A percentile compares a stretch with the other conserved stretches of the same genome.
These are phyloP conservation scores for Turdus rufiventris DNA, from an alignment of 2,113 vertebrate genomes.

Conservation along the genomic window DNA sequence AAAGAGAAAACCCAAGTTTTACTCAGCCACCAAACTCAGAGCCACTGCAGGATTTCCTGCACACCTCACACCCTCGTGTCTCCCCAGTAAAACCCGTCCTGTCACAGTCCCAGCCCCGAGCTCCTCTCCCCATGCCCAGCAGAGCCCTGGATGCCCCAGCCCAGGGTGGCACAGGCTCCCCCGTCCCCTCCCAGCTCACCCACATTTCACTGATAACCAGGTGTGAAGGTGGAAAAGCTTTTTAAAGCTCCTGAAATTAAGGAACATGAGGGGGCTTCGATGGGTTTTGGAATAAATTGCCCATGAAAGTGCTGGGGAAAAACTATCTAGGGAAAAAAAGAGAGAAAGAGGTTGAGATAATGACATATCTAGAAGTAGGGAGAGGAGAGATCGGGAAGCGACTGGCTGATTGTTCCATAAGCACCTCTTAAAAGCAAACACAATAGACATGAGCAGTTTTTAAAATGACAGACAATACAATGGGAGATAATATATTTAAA, in stretches of 20 bases:
- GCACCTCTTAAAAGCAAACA: slow-evolving; percentile 72
- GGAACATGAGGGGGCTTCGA: not conserved
- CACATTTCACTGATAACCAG: not conserved
- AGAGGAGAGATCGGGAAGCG: slow-evolving; percentile 9
- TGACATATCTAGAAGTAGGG: slow-evolving; percentile 30
- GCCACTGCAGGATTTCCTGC: accelerated
- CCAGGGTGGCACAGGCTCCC: not conserved
- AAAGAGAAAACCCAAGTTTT: not conserved
- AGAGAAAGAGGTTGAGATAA: not conserved
- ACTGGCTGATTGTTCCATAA: slow-evolving; percentile 56
- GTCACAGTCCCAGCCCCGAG: accelerated
- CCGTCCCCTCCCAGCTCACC: not conserved
- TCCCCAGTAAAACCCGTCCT: accelerated
- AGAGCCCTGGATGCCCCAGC: accelerated
- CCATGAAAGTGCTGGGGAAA: slow-evolving; percentile 59
- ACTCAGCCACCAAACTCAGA: not conserved
- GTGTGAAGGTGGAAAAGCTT: not conserved
- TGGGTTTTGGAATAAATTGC: slow-evolving; percentile 62
- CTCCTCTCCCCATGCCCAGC: accelerated
- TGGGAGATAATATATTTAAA: slow-evolving; percentile 80
- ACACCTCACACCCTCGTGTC: accelerated
- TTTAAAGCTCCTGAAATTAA: slow-evolving; percentile 29
- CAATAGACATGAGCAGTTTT: slow-evolving; percentile 71
- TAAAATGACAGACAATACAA: slow-evolving; percentile 75
- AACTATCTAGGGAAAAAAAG: not conserved